phyloP scores from a whole-genome alignment of 2,113 vertebrate genomes.

The Oncorhynchus kisutch region DNA sequence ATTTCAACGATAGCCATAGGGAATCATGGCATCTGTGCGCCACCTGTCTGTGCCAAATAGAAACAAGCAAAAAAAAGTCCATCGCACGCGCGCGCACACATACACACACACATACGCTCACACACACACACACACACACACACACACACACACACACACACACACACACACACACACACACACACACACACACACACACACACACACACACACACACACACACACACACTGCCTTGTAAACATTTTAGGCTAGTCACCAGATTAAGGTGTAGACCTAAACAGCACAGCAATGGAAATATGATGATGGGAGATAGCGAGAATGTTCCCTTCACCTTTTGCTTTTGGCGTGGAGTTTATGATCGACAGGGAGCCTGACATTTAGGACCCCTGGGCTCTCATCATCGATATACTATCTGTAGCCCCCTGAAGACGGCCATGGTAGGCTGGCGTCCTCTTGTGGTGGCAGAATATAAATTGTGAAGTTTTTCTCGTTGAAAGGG shows the following conservation, averaged over 20 bases:
- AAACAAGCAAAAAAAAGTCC: slow-evolving; percentile 1
- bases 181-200: neutral
- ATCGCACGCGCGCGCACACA: neutral
- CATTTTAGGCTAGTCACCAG: neutral
- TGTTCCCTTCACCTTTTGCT: neutral
- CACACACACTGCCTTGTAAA: neutral
- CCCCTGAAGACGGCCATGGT: neutral
- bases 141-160: neutral
- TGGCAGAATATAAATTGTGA: neutral
- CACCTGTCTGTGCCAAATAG: slow-evolving; percentile 57
- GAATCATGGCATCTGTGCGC: slow-evolving; percentile 54
- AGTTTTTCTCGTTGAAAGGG: neutral
- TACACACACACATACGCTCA: neutral
- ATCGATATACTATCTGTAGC: neutral
- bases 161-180: neutral
- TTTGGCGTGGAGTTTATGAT: neutral
- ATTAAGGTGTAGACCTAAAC: neutral
- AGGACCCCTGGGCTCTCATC: too few relatives aligned
- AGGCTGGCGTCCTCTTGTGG: slow-evolving; percentile 1
- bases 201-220: neutral
- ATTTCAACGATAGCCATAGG: neutral
- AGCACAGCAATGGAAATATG: too few relatives aligned
- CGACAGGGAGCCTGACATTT: too few relatives aligned
- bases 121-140: neutral
- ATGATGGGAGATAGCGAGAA: too few relatives aligned